Evolutionary conservation across 2,113 vertebrate species (phyloP), one percentile per base, ranked within the genome.

Genomic region (Ciconia stormi): DNA sequence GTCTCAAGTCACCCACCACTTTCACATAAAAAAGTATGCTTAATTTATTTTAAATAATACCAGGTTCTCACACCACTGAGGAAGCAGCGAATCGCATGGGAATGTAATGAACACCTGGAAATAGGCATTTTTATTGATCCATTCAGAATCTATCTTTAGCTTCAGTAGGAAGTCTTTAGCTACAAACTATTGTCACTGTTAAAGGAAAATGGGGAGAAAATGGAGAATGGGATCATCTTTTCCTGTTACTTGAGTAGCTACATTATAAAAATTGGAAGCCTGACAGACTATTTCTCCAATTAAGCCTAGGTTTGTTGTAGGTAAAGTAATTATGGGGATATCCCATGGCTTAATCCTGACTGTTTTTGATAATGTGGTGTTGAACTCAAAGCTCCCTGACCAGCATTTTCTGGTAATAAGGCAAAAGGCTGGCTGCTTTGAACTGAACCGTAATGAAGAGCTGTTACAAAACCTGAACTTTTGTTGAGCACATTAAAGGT

Each of bases 381-480:
- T 97, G 87, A 95, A 71, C 21, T 88, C 65, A 95, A 81, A 93
- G 63, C 59, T 56, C 7, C 46, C 59, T 90, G 52, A 70, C 71
- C 52, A 86, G 8, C 30, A 36, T 87, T 83, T 85, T 53, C 52
- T 83, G 32, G 69, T 90, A 72, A 38, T 83, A 95, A 89, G 56
- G 53, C n/a, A 96, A 92, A 94, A n/a, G 69, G 16, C 56, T 73
- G 34, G 7, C 30, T 94, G 49, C 74, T 93, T 95, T 93, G 56
- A 93, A 73, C 56, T 78, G n/a, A 66, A 23, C 47, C 12, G 77
- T 59, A 88, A 20, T 89, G 83, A 66, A 92, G 36, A 74, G 34
- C 63, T 96, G 38, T 66, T 67, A 80, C 18, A 95, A 91, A 89
- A 40, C 36, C 76, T 95, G 70, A 94, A 90, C 22, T 94, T 92